Evolutionary conservation across 2,113 vertebrate genomes (phyloP).

Genomic region (Zosterops pallidus): DNA sequence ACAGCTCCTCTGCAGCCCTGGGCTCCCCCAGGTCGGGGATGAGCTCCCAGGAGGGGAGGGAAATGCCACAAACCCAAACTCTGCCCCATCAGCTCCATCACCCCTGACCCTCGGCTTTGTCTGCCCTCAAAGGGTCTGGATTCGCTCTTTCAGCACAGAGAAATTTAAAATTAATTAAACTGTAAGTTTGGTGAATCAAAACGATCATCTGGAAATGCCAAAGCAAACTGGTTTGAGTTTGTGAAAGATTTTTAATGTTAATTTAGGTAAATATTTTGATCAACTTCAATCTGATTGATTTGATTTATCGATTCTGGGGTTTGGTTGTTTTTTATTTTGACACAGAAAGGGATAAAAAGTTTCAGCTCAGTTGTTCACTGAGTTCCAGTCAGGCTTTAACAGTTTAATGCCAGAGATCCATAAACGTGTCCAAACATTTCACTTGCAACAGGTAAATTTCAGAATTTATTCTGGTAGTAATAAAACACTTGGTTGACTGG

Average conservation of each 20-base stretch:
- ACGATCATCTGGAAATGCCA: background rate
- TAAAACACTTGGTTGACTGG: background rate
- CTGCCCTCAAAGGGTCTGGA: background rate
- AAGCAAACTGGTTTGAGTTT: background rate
- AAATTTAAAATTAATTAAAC: background rate
- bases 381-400: background rate
- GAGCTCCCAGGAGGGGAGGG: background rate
- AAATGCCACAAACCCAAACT: fast-evolving
- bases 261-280: conserved; percentile 3
- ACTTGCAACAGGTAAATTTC: background rate
- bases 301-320: background rate
- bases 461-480: background rate
- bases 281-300: background rate
- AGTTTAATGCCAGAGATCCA: background rate
- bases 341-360: background rate
- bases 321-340: fast-evolving
- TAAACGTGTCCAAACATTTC: background rate
- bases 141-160: fast-evolving
- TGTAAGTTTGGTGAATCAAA: background rate
- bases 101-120: background rate
- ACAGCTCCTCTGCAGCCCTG: background rate
- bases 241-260: background rate
- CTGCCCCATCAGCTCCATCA: fast-evolving
- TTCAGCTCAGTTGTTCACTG: background rate
- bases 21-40: fast-evolving